Percentiles rank a stretch among this genome's conserved stretches.
Conservation (phyloP, 2,797 vertebrate genomes). For the Sus cebifrons region DNA sequence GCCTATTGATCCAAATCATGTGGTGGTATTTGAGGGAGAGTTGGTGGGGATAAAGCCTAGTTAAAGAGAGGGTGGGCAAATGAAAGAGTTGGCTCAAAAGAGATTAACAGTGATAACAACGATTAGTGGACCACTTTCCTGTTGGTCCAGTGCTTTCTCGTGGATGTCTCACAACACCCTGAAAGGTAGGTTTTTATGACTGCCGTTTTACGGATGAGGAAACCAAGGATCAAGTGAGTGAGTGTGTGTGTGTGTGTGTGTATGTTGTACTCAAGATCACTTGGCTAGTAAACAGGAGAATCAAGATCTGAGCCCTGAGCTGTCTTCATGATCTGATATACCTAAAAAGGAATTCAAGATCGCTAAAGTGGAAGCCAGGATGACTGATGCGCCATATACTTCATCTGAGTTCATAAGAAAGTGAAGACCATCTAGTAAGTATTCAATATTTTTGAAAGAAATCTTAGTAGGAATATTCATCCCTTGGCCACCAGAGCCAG, state of each 20-base stretch:
- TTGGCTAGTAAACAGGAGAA: constrained; percentile 35
- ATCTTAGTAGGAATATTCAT: constrained; percentile 13
- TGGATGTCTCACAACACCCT: background rate
- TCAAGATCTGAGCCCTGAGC: constrained; percentile 2
- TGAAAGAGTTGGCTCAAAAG: background rate
- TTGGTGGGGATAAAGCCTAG: constrained; percentile 32
- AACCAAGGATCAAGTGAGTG: background rate
- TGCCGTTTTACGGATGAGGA: constrained; percentile 26
- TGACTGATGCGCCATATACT: background rate
- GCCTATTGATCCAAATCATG: background rate
- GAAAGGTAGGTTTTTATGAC: constrained; percentile 27
- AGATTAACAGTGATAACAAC: background rate
- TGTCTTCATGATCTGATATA: constrained; percentile 16
- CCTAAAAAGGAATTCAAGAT: constrained; percentile 18
- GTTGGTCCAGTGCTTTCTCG: constrained; percentile 42
- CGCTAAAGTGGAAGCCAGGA: constrained; percentile 50
- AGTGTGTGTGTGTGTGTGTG: background rate
- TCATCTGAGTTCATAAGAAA: constrained; percentile 42
- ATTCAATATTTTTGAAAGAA: background rate
- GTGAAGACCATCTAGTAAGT: background rate
- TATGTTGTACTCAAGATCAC: background rate
- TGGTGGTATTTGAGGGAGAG: background rate
- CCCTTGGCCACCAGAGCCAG: background rate
- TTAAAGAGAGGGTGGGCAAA: constrained; percentile 2
- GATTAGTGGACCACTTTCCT: constrained; percentile 12